phyloP scores from a whole-genome alignment of 2,797 vertebrate species.

The Monodelphis domestica region DNA sequence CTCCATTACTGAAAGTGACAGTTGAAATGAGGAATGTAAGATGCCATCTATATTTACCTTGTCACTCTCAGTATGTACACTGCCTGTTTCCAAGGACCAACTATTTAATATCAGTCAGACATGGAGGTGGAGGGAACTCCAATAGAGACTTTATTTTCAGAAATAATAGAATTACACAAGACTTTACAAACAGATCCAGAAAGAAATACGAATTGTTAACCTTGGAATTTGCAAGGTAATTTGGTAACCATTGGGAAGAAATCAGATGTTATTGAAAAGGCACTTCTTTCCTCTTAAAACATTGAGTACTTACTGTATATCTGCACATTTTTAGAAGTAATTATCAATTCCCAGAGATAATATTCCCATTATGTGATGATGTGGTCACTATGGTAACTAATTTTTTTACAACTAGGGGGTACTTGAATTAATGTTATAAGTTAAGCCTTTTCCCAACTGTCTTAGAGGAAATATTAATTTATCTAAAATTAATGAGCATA shows the following conservation, averaged over 20 bases:
- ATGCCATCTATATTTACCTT: neutral
- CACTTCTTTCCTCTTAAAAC: conserved; percentile 60
- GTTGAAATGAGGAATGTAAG: neutral
- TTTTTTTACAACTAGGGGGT: conserved; percentile 66
- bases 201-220: neutral
- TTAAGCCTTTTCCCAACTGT: conserved; percentile 62
- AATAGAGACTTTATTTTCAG: conserved; percentile 47
- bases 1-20: neutral
- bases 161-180: conserved; percentile 53
- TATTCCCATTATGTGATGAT: conserved; percentile 60
- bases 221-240: conserved; percentile 22
- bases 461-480: conserved; percentile 68
- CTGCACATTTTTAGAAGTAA: conserved; percentile 61
- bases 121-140: conserved; percentile 21
- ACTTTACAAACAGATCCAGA: conserved; percentile 45
- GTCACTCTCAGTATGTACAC: conserved; percentile 22
- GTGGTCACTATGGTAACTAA: conserved; percentile 69
- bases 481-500: conserved; percentile 66
- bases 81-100: neutral
- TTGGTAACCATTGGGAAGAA: conserved; percentile 54
- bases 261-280: conserved; percentile 58
- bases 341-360: conserved; percentile 41
- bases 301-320: conserved; percentile 51
- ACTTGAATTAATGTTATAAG: conserved; percentile 52
- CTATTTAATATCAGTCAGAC: conserved; percentile 37